phyloP scores from a whole-genome alignment of 2,888 invertebrate species.

The Pelosia muscerda region DNA sequence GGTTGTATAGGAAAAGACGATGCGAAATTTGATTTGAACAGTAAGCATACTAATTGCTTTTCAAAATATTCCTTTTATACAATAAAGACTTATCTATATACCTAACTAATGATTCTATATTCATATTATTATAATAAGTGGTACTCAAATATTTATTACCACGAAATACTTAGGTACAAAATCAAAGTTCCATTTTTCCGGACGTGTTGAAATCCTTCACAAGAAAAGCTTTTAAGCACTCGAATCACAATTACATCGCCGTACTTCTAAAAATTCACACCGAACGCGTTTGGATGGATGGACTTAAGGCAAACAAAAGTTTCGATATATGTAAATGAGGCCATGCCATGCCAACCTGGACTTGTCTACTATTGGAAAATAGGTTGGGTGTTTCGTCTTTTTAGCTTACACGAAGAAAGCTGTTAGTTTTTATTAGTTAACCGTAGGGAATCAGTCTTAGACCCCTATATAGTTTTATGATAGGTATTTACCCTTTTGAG shows the following conservation, averaged over 20 bases:
- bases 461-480: conserved; percentile 22
- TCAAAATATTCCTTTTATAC: too few species aligned
- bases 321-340: conserved; percentile 65
- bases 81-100: too few species aligned
- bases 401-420: conserved; percentile 45
- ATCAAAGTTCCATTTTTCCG: conserved; percentile 35
- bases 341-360: conserved; percentile 37
- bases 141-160: conserved; percentile 18
- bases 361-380: conserved; percentile 47
- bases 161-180: conserved; percentile 24
- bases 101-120: too few species aligned
- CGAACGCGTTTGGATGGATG: conserved; percentile 59
- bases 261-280: conserved; percentile 66
- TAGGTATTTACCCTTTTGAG: conserved; percentile 1
- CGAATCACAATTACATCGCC: conserved; percentile 69
- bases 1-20: too few species aligned
- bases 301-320: conserved; percentile 65
- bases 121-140: too few species aligned
- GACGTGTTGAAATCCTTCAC: conserved; percentile 28
- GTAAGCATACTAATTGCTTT: too few species aligned
- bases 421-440: conserved; percentile 39
- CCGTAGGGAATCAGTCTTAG: conserved; percentile 25
- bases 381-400: conserved; percentile 52
- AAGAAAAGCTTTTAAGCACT: conserved; percentile 77
- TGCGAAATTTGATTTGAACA: too few species aligned